Conservation (phyloP, 2,888 invertebrate genomes). For the Lysandra coridon region DNA sequence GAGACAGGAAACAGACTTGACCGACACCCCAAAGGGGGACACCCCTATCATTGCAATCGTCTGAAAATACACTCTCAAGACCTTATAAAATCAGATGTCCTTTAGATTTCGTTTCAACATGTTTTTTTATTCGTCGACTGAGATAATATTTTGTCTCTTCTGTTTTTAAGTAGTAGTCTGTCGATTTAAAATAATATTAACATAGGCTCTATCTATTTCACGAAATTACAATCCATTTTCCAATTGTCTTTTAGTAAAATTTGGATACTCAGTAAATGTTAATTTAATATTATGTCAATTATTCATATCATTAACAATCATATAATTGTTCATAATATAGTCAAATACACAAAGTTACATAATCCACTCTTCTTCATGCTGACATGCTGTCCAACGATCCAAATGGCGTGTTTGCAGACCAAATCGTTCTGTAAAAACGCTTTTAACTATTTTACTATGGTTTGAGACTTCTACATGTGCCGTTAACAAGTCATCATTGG, state of each 20-base stretch:
- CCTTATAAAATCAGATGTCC: conserved; percentile 8
- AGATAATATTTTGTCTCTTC: conserved; percentile 1
- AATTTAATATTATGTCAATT: not conserved
- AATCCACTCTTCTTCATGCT: not conserved
- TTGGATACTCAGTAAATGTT: too few species aligned
- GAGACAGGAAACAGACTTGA: conserved; percentile 17
- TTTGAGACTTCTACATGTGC: too few species aligned
- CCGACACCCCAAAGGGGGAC: not conserved
- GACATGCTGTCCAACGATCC: too few species aligned
- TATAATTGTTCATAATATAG: not conserved
- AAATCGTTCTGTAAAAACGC: too few species aligned
- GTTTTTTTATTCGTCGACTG: not conserved
- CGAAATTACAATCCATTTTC: too few species aligned
- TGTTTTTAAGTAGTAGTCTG: too few species aligned
- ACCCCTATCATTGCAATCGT: conserved; percentile 1
- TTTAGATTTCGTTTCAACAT: not conserved
- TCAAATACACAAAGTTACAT: not conserved
- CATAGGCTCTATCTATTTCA: too few species aligned
- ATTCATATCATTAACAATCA: not conserved
- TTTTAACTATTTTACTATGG: too few species aligned
- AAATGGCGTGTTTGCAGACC: too few species aligned
- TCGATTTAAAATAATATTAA: too few species aligned
- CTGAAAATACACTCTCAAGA: conserved; percentile 9
- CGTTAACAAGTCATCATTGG: too few species aligned
- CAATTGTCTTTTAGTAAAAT: too few species aligned